Base-by-base conservation (phyloP, 1,140 invertebrate genomes). In the Choristoneura fumiferana region DNA sequence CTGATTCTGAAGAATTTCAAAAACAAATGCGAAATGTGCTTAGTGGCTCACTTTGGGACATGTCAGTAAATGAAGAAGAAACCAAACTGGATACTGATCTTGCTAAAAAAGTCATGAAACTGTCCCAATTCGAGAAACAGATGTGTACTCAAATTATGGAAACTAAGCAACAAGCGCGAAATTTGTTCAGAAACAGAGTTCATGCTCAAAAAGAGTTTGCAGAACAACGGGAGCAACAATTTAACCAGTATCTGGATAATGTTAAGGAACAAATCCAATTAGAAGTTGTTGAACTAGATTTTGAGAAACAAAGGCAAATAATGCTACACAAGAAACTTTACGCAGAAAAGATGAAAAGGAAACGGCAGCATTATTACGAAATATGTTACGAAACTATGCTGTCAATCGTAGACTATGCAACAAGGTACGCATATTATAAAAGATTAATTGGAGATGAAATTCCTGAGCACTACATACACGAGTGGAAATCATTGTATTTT, bases 111-210 rank as follows among this genome's bases (percentile, higher is more conserved):
- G 83, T 93, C 2, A 70, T 92, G 62, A 90, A 91, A 64, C 87
- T 93, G 54, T 92, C 92, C 1, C 81, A 89, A 17, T 93, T 92
- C 71, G 93, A 94, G 62, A 93, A 93, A 69, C 90, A 92, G 75
- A 91, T 94, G 76, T 82, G 91, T 29, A 90, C 87, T 29, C 92
- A 92, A 77, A 74, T 93, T 34, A 90, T 90, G 70, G 91, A 92
- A 67, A 89, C 92, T 0, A 89, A 91, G 13, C 80, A 91, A 22
- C 86, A 92, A 63, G 90, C 89, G 29, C 80, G 90, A 8, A 83
- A 87, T 57, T 87, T 93, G 55, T 65, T 84, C 0, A 76, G 87
- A 53, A 92, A 92, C 67, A 85, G 90, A 69, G 80, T 77, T 36
- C 73, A 84, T 15, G 87, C 89, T 13, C 83, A 91, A 62, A 72